Conservation (phyloP, 37 sponge, comb jelly and placozoan genomes). For the Ephydatia muelleri region DNA sequence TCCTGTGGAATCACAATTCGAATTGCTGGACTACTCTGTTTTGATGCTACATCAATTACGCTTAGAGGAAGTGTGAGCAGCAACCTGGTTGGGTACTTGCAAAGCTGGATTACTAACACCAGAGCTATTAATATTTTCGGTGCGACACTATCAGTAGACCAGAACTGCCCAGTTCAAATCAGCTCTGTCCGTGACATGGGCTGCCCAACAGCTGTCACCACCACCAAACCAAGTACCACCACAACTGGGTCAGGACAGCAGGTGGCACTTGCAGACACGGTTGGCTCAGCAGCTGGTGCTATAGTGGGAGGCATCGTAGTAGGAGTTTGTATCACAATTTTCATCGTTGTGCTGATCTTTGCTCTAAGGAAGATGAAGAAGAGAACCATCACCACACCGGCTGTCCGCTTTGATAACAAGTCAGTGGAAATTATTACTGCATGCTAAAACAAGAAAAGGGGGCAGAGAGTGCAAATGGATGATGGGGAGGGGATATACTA, state of each 20-base stretch:
- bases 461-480: no score
- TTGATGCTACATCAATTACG: neutral
- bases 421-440: neutral
- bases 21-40: neutral
- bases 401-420: neutral
- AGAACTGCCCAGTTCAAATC: neutral
- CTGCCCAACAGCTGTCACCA: neutral
- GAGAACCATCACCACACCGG: neutral
- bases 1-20: neutral
- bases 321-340: neutral
- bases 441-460: no score
- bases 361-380: neutral
- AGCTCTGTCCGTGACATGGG: neutral
- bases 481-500: no score
- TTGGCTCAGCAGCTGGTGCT: neutral
- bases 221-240: neutral
- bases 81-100: neutral
- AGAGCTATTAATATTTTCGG: neutral
- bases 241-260: neutral
- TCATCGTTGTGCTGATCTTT: neutral
- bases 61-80: neutral
- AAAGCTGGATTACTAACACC: neutral
- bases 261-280: neutral
- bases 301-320: neutral
- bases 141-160: neutral